Evolutionary conservation across 1,140 invertebrate species (phyloP).

Genomic region (Berghia stephanieae): DNA sequence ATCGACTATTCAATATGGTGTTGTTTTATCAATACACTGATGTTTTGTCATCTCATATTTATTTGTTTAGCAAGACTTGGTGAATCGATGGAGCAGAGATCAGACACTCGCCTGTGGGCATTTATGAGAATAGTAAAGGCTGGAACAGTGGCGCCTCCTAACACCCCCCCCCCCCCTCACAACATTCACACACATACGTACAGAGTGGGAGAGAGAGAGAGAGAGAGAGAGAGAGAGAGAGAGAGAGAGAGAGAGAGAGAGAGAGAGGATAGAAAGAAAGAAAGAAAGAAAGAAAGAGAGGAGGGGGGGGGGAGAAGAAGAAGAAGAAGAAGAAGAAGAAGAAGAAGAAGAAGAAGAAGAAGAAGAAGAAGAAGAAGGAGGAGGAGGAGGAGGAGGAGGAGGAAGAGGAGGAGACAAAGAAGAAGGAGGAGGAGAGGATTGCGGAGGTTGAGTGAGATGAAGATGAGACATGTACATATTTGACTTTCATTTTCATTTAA

Average conservation of each 20-base stretch:
- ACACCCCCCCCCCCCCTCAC: not conserved
- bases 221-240: not conserved
- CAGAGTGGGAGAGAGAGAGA: not conserved
- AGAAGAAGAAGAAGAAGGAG: not conserved
- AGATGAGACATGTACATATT: too few relatives aligned
- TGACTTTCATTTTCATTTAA: too few relatives aligned
- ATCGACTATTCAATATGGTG: too few relatives aligned
- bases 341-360: conserved; percentile 12
- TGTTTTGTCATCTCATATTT: not conserved
- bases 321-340: not conserved
- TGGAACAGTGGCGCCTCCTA: not conserved
- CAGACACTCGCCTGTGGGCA: not conserved
- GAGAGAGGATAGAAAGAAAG: not conserved
- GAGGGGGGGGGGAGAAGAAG: not conserved
- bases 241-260: not conserved
- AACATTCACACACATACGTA: conserved; percentile 9
- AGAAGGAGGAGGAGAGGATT: not conserved
- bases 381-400: not conserved
- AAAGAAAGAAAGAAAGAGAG: conserved; percentile 3
- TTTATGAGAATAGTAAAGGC: not conserved
- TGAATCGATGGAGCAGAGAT: not conserved
- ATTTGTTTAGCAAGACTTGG: not conserved
- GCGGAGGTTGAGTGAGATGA: not conserved
- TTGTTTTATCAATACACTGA: not conserved
- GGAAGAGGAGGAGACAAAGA: not conserved